These are phyloP conservation scores for Peribatodes rhomboidaria DNA, from an alignment of 2,888 invertebrate genomes.

Conservation along the genomic window DNA sequence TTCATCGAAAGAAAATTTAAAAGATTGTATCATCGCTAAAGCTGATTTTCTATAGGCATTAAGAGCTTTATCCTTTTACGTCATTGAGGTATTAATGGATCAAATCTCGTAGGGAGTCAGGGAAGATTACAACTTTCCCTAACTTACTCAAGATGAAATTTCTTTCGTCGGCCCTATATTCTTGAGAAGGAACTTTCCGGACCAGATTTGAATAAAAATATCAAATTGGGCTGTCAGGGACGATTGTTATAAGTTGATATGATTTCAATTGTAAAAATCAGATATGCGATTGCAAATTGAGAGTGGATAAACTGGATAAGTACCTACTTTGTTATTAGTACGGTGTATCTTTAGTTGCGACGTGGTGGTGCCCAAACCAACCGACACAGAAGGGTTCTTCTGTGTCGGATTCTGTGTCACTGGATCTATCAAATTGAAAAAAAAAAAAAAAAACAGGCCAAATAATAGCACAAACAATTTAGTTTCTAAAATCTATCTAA, in stretches of 20 bases:
- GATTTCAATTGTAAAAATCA: neutral
- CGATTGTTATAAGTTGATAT: conserved; percentile 14
- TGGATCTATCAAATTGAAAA: no score
- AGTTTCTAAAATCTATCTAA: no score
- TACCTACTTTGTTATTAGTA: neutral
- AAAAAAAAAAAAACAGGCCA: no score
- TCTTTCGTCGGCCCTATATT: conserved; percentile 44
- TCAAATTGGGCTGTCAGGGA: conserved; percentile 24
- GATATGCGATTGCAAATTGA: neutral
- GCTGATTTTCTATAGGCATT: conserved; percentile 36
- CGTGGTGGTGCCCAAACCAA: no score
- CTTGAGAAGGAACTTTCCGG: conserved; percentile 44
- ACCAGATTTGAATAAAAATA: conserved; percentile 30
- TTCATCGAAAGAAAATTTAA: conserved; percentile 9
- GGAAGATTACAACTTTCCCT: conserved; percentile 53
- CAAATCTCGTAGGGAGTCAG: conserved; percentile 50
- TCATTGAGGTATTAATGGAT: conserved; percentile 51
- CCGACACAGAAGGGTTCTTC: no score
- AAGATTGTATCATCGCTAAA: conserved; percentile 19
- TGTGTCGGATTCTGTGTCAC: no score
- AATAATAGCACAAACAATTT: no score
- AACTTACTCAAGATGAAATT: conserved; percentile 48
- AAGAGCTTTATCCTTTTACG: conserved; percentile 52
- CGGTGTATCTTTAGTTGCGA: no score
- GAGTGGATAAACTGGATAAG: neutral